Evolutionary conservation across 2,113 vertebrate species (phyloP), one percentile per base, ranked within the genome.

Genomic region (Eidolon helvum): DNA sequence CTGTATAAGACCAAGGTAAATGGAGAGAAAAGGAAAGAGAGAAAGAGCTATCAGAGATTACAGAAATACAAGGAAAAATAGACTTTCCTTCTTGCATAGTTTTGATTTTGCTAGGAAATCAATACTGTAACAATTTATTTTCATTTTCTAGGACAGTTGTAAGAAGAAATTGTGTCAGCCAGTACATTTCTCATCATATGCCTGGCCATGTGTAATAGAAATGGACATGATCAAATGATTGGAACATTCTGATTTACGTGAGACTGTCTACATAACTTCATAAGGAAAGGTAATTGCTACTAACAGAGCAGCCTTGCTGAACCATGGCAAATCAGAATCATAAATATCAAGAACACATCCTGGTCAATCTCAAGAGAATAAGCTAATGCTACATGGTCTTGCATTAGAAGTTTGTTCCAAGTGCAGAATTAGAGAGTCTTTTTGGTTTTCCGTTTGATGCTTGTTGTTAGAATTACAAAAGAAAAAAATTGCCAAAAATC

Each of bases 131-230:
- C 38, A 92, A 82, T 61, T 92, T 77, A 87, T 80, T 96, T 95
- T 95, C 75, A 79, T 78, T 87, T 94, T 90, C 74, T 69, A 75
- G 57, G 68, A 59, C 38, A 96, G 79, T 28, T 95, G 26, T 65
- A 90, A 89, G 87, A 95, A 69, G 48, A 83, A 91, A 53, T 1
- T 75, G 7, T 87, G 30, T 71, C 55, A 85, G 45, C 30, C 82
- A 91, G 66, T 77, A 82, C 14, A 55, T 85, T 69, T 75, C 38
- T 96, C 24, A 89, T 74, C 86, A 45, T 40, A 71, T 86, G 45
- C 59, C 53, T 80, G 30, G 66, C 65, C 55, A 26, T 11, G 59
- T 83, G 21, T 61, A 75, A 87, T 38, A 74, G 57, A 97, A 87
- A 87, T n/a, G 11, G 77, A 12, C 66, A 66, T 18, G 66, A 65